Conservation (phyloP, 2,888 invertebrate species). For the Hirudinaria manillensis region DNA sequence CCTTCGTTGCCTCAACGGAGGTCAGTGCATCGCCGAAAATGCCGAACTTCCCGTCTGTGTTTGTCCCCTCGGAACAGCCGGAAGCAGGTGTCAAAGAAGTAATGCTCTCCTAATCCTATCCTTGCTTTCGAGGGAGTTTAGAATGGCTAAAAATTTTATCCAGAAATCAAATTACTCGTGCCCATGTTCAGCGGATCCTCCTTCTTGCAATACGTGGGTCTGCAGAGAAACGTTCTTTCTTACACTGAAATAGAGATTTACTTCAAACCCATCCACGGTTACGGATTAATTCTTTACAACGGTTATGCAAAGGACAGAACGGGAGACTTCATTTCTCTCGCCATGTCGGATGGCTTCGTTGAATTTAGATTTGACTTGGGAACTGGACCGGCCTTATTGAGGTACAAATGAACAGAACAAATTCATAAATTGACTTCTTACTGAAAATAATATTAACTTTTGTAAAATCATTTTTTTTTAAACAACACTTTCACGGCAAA, state of each 20-base stretch:
- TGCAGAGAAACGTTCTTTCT: constrained; percentile 76
- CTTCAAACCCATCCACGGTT: constrained; percentile 64
- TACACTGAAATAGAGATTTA: constrained; percentile 84
- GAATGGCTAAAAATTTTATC: background rate
- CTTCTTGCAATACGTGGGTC: constrained; percentile 76
- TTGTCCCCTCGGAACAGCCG: constrained; percentile 86
- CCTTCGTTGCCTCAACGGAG: constrained; percentile 82
- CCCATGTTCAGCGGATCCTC: constrained; percentile 91
- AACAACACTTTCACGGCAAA: background rate
- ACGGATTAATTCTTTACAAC: constrained; percentile 73
- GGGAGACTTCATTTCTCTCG: constrained; percentile 80
- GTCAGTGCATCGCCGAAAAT: constrained; percentile 67
- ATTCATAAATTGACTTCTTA: too few species aligned
- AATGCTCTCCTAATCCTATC: constrained; percentile 28
- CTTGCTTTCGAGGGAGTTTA: background rate
- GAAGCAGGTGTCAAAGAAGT: constrained; percentile 77
- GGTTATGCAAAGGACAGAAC: constrained; percentile 78
- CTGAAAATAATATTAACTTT: too few species aligned
- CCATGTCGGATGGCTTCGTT: constrained; percentile 71
- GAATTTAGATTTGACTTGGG: constrained; percentile 85
- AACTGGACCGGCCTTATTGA: constrained; percentile 76
- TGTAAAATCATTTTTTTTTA: too few species aligned
- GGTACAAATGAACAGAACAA: constrained; percentile 57
- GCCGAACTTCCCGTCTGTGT: constrained; percentile 63
- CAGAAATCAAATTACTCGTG: constrained; percentile 56